Evolutionary conservation across 1,140 invertebrate genomes (phyloP).

Genomic region (Drosophila kurseongensis): DNA sequence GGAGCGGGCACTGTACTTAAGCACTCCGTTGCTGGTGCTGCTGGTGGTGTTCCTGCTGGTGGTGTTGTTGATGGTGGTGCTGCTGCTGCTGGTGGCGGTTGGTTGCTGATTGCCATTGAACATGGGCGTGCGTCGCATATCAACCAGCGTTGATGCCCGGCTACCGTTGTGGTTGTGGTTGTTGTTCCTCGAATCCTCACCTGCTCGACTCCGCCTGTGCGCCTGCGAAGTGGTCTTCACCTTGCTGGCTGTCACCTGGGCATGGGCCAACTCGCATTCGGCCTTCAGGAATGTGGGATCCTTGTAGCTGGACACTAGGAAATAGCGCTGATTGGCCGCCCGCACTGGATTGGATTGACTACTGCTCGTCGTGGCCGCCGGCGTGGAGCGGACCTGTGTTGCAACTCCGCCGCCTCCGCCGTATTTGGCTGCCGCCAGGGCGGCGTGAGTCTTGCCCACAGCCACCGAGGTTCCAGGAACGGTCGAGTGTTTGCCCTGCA

Average conservation of each 20-base stretch:
- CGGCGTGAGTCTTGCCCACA: slow-evolving; percentile 23
- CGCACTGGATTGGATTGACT: slow-evolving; percentile 61
- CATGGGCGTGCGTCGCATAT: slow-evolving; percentile 71
- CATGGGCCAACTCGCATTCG: slow-evolving; percentile 81
- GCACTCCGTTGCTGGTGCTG: slow-evolving; percentile 24
- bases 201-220: slow-evolving; percentile 31
- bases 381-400: slow-evolving; percentile 13
- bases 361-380: slow-evolving; percentile 2
- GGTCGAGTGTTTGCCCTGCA: background rate
- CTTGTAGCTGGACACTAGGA: slow-evolving; percentile 69
- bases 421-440: slow-evolving; percentile 38
- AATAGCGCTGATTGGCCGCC: slow-evolving; percentile 73
- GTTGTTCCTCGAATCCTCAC: slow-evolving; percentile 59
- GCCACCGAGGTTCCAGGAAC: background rate
- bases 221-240: slow-evolving; percentile 19
- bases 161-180: slow-evolving; percentile 20
- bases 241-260: slow-evolving; percentile 61
- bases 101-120: slow-evolving; percentile 69
- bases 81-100: slow-evolving; percentile 39
- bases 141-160: slow-evolving; percentile 33
- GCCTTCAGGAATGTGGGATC: slow-evolving; percentile 77
- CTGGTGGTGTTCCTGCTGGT: slow-evolving; percentile 2
- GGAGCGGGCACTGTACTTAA: slow-evolving; percentile 27
- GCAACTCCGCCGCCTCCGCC: slow-evolving; percentile 22
- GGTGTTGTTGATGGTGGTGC: slow-evolving; percentile 28